These are phyloP conservation scores for Aleiodes leptofemur DNA, from an alignment of 2,888 invertebrate species.

Conservation along the genomic window DNA sequence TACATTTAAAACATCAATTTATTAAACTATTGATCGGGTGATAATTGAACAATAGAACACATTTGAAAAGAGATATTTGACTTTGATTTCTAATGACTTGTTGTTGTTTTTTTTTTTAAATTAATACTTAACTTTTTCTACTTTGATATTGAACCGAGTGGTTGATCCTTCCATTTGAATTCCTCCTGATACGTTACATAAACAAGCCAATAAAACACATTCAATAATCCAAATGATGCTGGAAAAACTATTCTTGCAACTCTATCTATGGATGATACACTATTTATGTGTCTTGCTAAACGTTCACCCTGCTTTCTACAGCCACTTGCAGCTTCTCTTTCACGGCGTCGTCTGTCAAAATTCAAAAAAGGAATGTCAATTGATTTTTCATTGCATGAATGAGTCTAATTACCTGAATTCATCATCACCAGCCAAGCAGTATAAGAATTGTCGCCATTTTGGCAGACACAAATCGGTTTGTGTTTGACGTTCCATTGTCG, in stretches of 20 bases:
- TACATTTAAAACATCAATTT: too few relatives aligned
- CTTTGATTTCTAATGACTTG: too few relatives aligned
- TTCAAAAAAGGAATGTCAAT: not conserved
- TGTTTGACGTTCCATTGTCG: constrained; percentile 88
- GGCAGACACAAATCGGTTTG: constrained; percentile 87
- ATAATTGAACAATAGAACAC: too few relatives aligned
- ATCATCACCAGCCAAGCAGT: constrained; percentile 88
- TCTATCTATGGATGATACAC: constrained; percentile 90
- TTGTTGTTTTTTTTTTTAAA: too few relatives aligned
- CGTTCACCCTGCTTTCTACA: constrained; percentile 69
- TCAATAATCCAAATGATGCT: constrained; percentile 89
- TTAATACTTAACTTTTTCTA: too few relatives aligned
- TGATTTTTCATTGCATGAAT: constrained; percentile 23
- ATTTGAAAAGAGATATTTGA: too few relatives aligned
- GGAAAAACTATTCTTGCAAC: constrained; percentile 90
- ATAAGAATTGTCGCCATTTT: constrained; percentile 87
- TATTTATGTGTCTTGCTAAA: constrained; percentile 85
- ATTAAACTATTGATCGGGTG: too few relatives aligned
- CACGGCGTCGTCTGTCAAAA: constrained; percentile 79
- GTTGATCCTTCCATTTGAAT: constrained; percentile 85
- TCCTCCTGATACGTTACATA: constrained; percentile 88
- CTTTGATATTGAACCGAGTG: constrained; percentile 73
- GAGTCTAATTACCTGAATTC: constrained; percentile 77
- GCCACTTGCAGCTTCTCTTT: constrained; percentile 81
- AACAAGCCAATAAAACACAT: constrained; percentile 92